phyloP scores from a whole-genome alignment of 1,140 invertebrate genomes.

The Trigoniulus corallinus region DNA sequence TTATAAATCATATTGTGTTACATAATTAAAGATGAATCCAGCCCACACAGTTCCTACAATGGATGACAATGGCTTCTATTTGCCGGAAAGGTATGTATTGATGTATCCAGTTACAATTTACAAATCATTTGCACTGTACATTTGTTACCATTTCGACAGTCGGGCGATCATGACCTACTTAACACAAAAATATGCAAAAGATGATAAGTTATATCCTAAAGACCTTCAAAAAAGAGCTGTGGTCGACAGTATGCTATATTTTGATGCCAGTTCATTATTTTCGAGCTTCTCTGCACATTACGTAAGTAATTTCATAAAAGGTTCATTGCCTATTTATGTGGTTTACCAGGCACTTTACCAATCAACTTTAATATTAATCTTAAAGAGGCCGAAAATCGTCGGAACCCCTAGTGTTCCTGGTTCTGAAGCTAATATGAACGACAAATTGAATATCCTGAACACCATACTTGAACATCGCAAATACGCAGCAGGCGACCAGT shows the following conservation, averaged over 20 bases:
- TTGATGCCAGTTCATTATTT: constrained; percentile 48
- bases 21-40: constrained; percentile 15
- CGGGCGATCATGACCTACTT: constrained; percentile 55
- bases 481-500: constrained; percentile 18
- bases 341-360: background rate
- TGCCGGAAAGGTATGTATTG: constrained; percentile 15
- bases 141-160: constrained; percentile 15
- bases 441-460: background rate
- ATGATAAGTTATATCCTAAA: constrained; percentile 48
- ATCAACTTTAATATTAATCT: background rate
- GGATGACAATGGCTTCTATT: constrained; percentile 16
- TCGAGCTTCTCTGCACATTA: constrained; percentile 16
- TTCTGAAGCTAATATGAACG: background rate
- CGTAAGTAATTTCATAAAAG: background rate
- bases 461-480: background rate
- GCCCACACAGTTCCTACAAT: constrained; percentile 15
- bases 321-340: background rate
- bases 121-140: too few species aligned
- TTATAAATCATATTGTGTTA: background rate
- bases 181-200: constrained; percentile 48
- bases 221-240: constrained; percentile 44
- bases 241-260: constrained; percentile 53
- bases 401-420: background rate
- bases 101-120: too few species aligned
- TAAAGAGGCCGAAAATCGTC: background rate